Evolutionary conservation across 1,140 invertebrate genomes (phyloP).

Genomic region (Formica exsecta): DNA sequence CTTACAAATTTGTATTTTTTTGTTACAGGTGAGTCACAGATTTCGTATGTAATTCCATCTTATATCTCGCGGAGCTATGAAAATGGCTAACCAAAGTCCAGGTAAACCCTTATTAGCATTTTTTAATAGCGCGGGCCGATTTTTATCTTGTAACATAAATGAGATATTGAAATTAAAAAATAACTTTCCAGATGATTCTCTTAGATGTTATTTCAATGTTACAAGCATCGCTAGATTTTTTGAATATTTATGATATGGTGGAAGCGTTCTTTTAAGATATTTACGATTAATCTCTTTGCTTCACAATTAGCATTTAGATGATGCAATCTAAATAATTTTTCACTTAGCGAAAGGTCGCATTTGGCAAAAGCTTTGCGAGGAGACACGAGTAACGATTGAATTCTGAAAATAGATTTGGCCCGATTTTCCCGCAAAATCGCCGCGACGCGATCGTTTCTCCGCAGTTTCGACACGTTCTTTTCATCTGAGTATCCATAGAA

Average conservation of each 20-base stretch:
- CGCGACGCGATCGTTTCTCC: not conserved
- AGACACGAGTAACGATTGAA: constrained; percentile 41
- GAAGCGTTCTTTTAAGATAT: constrained; percentile 10
- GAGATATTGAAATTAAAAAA: not conserved
- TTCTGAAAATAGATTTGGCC: constrained; percentile 65
- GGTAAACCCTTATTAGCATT: constrained; percentile 45
- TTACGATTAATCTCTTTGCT: not conserved
- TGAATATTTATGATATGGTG: not conserved
- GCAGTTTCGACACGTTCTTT: constrained; percentile 16
- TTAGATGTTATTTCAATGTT: not conserved
- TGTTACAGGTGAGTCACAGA: constrained; percentile 72
- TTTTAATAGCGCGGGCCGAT: not conserved
- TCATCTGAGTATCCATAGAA: not conserved
- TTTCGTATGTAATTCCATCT: not conserved
- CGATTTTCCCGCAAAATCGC: constrained; percentile 12
- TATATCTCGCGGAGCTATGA: not conserved
- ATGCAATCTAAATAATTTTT: constrained; percentile 19
- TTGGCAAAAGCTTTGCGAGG: constrained; percentile 33
- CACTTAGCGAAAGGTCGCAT: constrained; percentile 10
- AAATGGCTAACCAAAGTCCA: constrained; percentile 18
- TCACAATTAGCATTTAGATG: not conserved
- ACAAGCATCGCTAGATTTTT: constrained; percentile 11
- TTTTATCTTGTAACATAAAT: not conserved
- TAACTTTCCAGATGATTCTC: not conserved
- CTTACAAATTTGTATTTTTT: constrained; percentile 16